A percentile compares a stretch with the other conserved stretches of the same genome.
Conservation (phyloP, 2,797 vertebrate species). For the Notolepis coatsorum region DNA sequence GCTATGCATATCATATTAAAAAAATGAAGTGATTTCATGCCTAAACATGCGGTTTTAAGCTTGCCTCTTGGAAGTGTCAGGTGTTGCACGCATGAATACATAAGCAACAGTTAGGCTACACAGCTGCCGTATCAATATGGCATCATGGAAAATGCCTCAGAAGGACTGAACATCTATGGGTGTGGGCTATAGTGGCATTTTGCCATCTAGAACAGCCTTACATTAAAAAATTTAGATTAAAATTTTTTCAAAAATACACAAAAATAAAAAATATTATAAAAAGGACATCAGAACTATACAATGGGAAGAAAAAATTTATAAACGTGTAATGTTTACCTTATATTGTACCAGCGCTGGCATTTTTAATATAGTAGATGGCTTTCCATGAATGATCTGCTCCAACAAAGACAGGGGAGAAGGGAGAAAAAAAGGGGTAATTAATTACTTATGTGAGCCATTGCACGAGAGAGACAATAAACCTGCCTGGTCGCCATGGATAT, state of each 20-base stretch:
- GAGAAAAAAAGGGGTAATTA: slow-evolving; percentile 97
- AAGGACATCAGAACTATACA: slow-evolving; percentile 58
- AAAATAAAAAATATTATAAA: slow-evolving; percentile 46
- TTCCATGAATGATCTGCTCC: slow-evolving; percentile 99
- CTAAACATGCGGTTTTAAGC: slow-evolving; percentile 70
- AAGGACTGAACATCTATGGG: slow-evolving; percentile 46
- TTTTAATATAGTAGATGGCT: slow-evolving; percentile 91
- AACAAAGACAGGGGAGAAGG: slow-evolving; percentile 96
- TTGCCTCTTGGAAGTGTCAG: slow-evolving; percentile 63
- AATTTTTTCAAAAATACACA: slow-evolving; percentile 26
- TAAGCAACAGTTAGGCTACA: slow-evolving; percentile 73
- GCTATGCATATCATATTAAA: slow-evolving; percentile 57
- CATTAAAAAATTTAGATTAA: slow-evolving; percentile 24
- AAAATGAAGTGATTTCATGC: slow-evolving; percentile 66
- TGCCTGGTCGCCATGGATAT: slow-evolving; percentile 99
- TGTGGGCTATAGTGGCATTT: slow-evolving; percentile 43
- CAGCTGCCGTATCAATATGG: slow-evolving; percentile 69
- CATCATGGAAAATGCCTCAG: slow-evolving; percentile 68
- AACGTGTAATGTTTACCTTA: slow-evolving; percentile 93
- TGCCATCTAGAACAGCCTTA: no score
- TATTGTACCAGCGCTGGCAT: slow-evolving; percentile 89
- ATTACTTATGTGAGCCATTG: slow-evolving; percentile 99
- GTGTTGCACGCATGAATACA: slow-evolving; percentile 77
- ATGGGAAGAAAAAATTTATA: slow-evolving; percentile 82
- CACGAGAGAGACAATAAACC: slow-evolving; percentile 99